phyloP scores from a whole-genome alignment of 2,888 invertebrate genomes.

The Heliconius aoede region DNA sequence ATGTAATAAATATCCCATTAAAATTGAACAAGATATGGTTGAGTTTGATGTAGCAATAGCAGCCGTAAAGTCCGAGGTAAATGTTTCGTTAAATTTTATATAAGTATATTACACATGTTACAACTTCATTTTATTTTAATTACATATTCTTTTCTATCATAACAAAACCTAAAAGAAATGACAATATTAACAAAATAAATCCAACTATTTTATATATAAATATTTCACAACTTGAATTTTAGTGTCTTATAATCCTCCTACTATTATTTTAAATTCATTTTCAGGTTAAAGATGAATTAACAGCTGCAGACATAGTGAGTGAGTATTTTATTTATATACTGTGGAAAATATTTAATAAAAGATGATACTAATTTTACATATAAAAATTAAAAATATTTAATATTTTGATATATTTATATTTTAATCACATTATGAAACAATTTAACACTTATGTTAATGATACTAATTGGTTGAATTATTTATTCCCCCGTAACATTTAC shows the following conservation, averaged over 20 bases:
- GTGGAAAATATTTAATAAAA: neutral
- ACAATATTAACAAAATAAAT: neutral
- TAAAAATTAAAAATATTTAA: too few species aligned
- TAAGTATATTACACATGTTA: too few species aligned
- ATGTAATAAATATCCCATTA: slow-evolving; percentile 54
- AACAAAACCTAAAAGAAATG: neutral
- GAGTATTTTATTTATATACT: slow-evolving; percentile 55
- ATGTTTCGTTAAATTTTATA: neutral
- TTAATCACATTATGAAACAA: neutral
- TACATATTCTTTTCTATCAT: neutral
- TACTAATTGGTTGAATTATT: too few species aligned
- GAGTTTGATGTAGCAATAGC: slow-evolving; percentile 49
- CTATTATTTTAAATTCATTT: slow-evolving; percentile 48
- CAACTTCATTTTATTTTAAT: too few species aligned
- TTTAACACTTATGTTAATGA: too few species aligned
- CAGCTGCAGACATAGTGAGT: slow-evolving; percentile 71
- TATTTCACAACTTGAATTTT: neutral
- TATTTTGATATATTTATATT: neutral
- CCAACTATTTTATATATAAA: neutral
- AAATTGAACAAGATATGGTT: slow-evolving; percentile 55
- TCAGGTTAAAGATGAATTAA: slow-evolving; percentile 75
- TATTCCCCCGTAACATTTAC: neutral
- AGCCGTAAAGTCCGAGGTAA: slow-evolving; percentile 70
- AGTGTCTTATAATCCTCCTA: neutral
- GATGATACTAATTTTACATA: too few species aligned